Evolutionary conservation across 2,113 vertebrate genomes (phyloP).

Genomic region (Elgaria multicarinata): DNA sequence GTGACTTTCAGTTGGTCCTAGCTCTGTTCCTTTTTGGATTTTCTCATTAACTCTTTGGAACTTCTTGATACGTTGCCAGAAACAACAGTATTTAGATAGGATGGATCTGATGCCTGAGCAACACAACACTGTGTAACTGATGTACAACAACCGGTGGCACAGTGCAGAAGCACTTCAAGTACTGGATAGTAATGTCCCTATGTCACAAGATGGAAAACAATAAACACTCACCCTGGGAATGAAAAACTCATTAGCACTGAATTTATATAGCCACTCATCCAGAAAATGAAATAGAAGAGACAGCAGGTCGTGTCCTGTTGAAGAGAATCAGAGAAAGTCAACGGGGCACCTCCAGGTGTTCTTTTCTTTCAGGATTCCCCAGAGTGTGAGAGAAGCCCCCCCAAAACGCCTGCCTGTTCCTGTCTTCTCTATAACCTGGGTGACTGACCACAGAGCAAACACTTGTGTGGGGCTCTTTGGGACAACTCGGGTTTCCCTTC

Average conservation of each 20-base stretch:
- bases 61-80: not conserved
- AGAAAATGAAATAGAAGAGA: slow-evolving; percentile 96
- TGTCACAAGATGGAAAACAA: not conserved
- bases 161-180: not conserved
- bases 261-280: slow-evolving; percentile 97
- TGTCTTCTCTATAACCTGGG: not conserved
- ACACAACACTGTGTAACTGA: not conserved
- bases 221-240: slow-evolving; percentile 87
- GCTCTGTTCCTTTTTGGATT: not conserved
- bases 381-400: not conserved
- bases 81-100: not conserved
- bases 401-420: not conserved
- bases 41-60: not conserved
- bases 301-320: slow-evolving; percentile 89
- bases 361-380: not conserved
- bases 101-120: not conserved
- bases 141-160: not conserved
- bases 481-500: not conserved
- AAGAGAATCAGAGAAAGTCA: slow-evolving; percentile 7
- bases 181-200: not conserved
- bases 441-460: not conserved
- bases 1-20: not conserved
- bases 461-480: not conserved
- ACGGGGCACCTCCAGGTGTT: not conserved
- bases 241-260: slow-evolving; percentile 92